Evolutionary conservation across 2,113 vertebrate genomes (phyloP).

Genomic region (Lipophrys pholis): DNA sequence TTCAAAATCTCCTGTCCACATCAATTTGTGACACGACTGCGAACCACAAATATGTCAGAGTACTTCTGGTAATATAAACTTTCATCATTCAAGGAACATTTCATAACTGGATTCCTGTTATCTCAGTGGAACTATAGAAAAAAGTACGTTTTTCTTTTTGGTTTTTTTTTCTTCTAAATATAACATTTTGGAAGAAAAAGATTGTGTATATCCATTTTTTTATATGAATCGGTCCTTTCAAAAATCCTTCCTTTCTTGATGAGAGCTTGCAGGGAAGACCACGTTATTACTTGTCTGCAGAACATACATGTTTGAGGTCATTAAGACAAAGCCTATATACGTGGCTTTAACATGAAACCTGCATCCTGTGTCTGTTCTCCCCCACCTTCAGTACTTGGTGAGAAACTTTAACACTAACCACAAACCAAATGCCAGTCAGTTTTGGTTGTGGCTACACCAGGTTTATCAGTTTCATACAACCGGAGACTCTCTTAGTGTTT

Average conservation of each 20-base stretch:
- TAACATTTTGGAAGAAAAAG: too few relatives aligned
- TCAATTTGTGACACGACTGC: neutral
- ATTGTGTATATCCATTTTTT: too few relatives aligned
- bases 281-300: too few relatives aligned
- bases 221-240: too few relatives aligned
- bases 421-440: conserved; percentile 50
- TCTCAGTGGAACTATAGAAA: too few relatives aligned
- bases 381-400: conserved; percentile 25
- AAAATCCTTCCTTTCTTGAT: too few relatives aligned
- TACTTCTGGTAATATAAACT: neutral
- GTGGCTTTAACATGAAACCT: conserved; percentile 40
- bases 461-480: conserved; percentile 11
- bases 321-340: conserved; percentile 41
- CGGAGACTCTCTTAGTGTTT: neutral
- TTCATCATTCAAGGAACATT: conserved; percentile 23
- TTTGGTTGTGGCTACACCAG: conserved; percentile 47
- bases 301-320: conserved; percentile 31
- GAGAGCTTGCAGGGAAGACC: too few relatives aligned
- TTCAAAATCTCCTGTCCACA: conserved; percentile 28
- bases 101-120: conserved; percentile 3
- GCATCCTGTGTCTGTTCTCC: conserved; percentile 47
- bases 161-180: too few relatives aligned
- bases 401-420: conserved; percentile 57
- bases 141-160: too few relatives aligned
- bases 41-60: neutral